Base-by-base conservation (phyloP, 2,113 vertebrate genomes). In the Brienomyrus brachyistius region DNA sequence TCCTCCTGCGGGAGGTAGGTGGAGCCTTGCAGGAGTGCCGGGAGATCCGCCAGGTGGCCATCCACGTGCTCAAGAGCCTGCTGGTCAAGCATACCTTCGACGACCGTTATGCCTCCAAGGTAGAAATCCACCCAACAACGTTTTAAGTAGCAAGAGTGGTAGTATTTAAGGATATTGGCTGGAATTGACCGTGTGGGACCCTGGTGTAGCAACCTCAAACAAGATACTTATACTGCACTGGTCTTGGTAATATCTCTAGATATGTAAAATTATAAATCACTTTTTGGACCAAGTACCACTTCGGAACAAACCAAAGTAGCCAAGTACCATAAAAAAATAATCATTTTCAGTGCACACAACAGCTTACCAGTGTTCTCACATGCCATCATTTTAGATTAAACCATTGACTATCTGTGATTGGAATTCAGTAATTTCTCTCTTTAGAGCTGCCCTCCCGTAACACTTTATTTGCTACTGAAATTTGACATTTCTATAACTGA, bases 61-160 rank as follows among this genome's bases (percentile, higher is more conserved):
- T 99, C 89, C 95, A 97, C 0, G 98, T 98, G 90, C 96, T 99
- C 52, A 99, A 99, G 94, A 96, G 96, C 86, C 95, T 99, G 93
- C 98, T 99, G 96, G 97, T 99, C 92, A 99, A 99, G 82, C 98
- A 99, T 93, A 96, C 97, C 0, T 99, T 99, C 87, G 98, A 99
- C 87, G 98, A 98, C 56, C 97, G 98, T 94, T 99, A 99, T 0
- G 88, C 94, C 84, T 95, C 97, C 0, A 98, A 97, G 95, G 98
- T 99, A 95, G 95, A 92, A 86, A 92, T 93, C 88, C 6, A 5
- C 23, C 6, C 17, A 3, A 3, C 43, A 19, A 9, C 85, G 35
- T 10, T 86, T 84, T 23, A 40, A 10, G 80, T 43, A 9, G 80
- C 80, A 23, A 84, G 43, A 17, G 3, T 21, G 19, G 0, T 23